Percentiles rank a stretch among this genome's conserved stretches.
phyloP scores from a whole-genome alignment of 2,113 vertebrate species.

The Gymnorhina tibicen region DNA sequence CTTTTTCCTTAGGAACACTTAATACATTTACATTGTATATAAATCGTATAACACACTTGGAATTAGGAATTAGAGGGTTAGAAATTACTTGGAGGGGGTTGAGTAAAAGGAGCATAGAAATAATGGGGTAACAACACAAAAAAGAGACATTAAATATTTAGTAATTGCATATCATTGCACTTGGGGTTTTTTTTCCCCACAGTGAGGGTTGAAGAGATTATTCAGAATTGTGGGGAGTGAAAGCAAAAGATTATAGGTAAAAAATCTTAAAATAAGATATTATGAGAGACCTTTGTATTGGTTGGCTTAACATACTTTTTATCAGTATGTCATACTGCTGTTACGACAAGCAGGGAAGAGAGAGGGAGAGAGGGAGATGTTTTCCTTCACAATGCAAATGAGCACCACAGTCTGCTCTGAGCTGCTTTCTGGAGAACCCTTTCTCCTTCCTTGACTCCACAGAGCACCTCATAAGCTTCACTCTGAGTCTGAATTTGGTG shows the following conservation, averaged over 20 bases:
- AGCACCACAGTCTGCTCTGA: not conserved
- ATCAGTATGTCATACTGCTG: not conserved
- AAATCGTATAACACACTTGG: not conserved
- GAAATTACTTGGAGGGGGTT: not conserved
- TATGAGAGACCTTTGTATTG: not conserved
- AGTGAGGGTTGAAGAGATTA: not conserved
- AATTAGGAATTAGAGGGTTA: not conserved
- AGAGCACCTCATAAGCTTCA: not conserved
- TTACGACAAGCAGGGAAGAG: not conserved
- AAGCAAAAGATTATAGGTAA: not conserved
- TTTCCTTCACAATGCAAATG: not conserved
- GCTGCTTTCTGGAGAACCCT: not conserved
- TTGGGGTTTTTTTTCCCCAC: not conserved
- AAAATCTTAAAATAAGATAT: not conserved
- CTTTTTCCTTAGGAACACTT: not conserved
- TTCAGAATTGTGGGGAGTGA: not conserved
- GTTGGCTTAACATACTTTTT: not conserved
- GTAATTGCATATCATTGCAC: not conserved
- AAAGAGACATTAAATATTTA: not conserved
- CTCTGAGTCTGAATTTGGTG: not conserved
- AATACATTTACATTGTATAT: not conserved
- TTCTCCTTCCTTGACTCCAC: not conserved
- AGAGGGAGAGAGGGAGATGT: not conserved
- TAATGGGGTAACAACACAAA: not conserved
- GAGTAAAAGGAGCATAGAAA: not conserved